phyloP scores from a whole-genome alignment of 2,888 invertebrate genomes.

The Ectemnius continuus region DNA sequence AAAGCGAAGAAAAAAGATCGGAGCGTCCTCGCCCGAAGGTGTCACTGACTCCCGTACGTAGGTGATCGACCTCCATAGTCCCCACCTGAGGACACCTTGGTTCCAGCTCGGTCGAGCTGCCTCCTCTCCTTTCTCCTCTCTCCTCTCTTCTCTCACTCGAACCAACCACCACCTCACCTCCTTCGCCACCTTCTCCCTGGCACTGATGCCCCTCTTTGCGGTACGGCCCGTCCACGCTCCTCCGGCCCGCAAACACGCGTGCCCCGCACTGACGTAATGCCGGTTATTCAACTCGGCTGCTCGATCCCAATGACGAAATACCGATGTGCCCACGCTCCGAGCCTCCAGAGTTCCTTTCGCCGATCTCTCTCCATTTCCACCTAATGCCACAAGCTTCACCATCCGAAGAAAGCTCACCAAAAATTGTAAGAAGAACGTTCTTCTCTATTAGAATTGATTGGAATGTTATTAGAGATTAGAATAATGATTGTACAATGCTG shows the following conservation, averaged over 20 bases:
- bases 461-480: background rate
- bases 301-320: slow-evolving; percentile 74
- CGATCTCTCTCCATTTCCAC: no score
- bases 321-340: slow-evolving; percentile 68
- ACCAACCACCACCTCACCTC: background rate
- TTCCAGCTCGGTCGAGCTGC: slow-evolving; percentile 41
- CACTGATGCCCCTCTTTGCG: slow-evolving; percentile 57
- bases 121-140: slow-evolving; percentile 18
- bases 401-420: no score
- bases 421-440: no score
- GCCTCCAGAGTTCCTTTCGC: background rate
- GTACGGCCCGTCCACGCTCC: slow-evolving; percentile 40
- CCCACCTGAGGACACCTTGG: slow-evolving; percentile 48
- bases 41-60: slow-evolving; percentile 78
- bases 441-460: no score
- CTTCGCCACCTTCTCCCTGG: slow-evolving; percentile 37
- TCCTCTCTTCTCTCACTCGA: no score
- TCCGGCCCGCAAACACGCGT: slow-evolving; percentile 51
- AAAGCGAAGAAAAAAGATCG: slow-evolving; percentile 41
- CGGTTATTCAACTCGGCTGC: slow-evolving; percentile 77
- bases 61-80: slow-evolving; percentile 78
- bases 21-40: slow-evolving; percentile 70
- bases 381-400: no score
- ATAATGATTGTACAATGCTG: no score
- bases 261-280: slow-evolving; percentile 75